Evolutionary conservation across 2,113 vertebrate species (phyloP), one percentile per base, ranked within the genome.

Genomic region (Falcunculus frontatus): DNA sequence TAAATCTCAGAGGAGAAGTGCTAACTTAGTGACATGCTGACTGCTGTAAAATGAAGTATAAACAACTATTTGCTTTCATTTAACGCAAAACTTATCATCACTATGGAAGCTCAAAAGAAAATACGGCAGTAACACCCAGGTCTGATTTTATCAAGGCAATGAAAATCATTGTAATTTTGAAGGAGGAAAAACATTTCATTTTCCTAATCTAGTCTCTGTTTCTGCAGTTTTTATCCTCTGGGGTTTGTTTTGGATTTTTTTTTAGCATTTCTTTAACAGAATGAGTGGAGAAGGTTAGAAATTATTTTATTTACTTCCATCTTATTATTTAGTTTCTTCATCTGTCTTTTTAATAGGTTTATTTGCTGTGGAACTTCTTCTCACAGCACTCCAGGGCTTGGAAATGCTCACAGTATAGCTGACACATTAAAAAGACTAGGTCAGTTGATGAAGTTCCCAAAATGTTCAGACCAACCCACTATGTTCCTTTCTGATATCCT

Each of bases 81-180:
- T 94, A 23, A 96, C 96, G 89, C 76, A 96, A 97, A 96, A 95
- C 76, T 95, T 93, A 95, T 82, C 90, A 96, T 83, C 84, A 59
- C 78, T 96, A 69, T 87, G 79, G 91, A 85, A 87, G 93, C 90
- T 92, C 90, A 95, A 95, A 97, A 97, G 70, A 91, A 96, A 94
- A 95, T 86, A 93, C 7, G 25, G 68, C 82, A 91, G 84, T 87
- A 76, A 73, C 68, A 92, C 84, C 50, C 86, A 95, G 84, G 76
- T 68, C 59, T 96, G 84, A 89, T 95, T 95, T 97, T 92, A 93
- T 93, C 62, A 73, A 81, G 80, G 59, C 77, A 90, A 83, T 88
- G 63, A 79, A 95, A 96, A 87, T 86, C n/a, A 39, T 49, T 8
- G 22, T 55, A 80, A 80, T 87, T 65, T 80, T 75, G 17, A 90